Conservation (phyloP, 1,140 invertebrate species). For the Fopius arisanus region DNA sequence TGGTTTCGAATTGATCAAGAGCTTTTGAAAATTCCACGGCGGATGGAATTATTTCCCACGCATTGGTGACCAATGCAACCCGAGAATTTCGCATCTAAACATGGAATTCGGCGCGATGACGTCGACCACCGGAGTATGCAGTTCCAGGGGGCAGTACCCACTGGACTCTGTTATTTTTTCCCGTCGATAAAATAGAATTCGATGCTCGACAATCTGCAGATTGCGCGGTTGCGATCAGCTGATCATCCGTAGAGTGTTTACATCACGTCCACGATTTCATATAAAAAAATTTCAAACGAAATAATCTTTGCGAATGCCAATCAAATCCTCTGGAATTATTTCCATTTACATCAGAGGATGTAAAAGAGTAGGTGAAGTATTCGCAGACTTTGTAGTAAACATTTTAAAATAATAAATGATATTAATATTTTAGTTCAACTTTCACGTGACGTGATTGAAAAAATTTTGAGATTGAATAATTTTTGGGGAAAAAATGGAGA, state of each 20-base stretch:
- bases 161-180: background rate
- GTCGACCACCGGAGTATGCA: background rate
- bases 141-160: background rate
- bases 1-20: slow-evolving; percentile 3
- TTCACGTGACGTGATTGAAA: background rate
- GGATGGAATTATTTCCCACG: slow-evolving; percentile 10
- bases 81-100: background rate
- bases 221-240: background rate
- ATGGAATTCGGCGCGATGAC: background rate
- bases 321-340: no score
- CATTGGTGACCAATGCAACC: slow-evolving; percentile 3
- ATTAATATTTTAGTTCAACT: background rate
- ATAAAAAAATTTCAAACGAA: background rate
- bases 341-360: no score
- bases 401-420: no score
- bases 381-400: background rate
- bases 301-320: no score
- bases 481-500: slow-evolving; percentile 35
- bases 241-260: background rate
- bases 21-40: slow-evolving; percentile 8
- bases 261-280: background rate
- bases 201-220: background rate
- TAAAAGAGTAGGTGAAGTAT: background rate
- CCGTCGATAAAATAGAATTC: background rate
- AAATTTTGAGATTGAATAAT: background rate